Percentiles rank a stretch among this genome's conserved stretches.
phyloP scores from a whole-genome alignment of 2,113 vertebrate species.

The Datnioides undecimradiatus region DNA sequence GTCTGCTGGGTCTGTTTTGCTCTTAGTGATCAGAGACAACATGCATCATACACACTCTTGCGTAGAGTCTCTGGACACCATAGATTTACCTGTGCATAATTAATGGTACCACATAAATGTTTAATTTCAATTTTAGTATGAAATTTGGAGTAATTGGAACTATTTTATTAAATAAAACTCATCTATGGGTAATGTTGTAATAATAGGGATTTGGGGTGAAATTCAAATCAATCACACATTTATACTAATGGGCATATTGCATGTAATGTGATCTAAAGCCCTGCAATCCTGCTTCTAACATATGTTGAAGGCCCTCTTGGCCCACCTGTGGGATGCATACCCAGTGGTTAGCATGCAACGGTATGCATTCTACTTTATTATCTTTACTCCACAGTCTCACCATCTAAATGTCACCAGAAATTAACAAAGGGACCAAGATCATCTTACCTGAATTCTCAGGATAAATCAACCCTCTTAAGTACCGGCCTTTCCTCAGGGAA shows the following conservation, averaged over 20 bases:
- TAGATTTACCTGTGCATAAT: not conserved
- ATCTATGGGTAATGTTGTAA: not conserved
- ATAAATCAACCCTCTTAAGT: conserved; percentile 76
- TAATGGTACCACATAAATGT: not conserved
- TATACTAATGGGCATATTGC: not conserved
- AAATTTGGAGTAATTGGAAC: not conserved
- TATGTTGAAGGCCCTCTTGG: not conserved
- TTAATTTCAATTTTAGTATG: not conserved
- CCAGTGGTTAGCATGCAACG: not conserved
- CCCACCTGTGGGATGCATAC: not conserved
- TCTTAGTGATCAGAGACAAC: not conserved
- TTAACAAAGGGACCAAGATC: not conserved
- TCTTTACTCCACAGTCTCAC: not conserved
- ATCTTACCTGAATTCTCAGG: conserved; percentile 82
- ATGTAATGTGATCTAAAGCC: not conserved
- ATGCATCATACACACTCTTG: not conserved
- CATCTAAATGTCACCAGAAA: not conserved
- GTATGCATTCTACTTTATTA: not conserved
- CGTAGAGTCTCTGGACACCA: not conserved
- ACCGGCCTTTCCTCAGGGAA: conserved; percentile 72
- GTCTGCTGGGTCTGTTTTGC: not conserved
- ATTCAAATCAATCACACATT: not conserved
- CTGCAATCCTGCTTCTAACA: not conserved
- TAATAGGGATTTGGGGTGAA: not conserved
- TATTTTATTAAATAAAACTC: not conserved